Base-by-base conservation (phyloP, 2,888 invertebrate genomes). In the Epinotia ramella region DNA sequence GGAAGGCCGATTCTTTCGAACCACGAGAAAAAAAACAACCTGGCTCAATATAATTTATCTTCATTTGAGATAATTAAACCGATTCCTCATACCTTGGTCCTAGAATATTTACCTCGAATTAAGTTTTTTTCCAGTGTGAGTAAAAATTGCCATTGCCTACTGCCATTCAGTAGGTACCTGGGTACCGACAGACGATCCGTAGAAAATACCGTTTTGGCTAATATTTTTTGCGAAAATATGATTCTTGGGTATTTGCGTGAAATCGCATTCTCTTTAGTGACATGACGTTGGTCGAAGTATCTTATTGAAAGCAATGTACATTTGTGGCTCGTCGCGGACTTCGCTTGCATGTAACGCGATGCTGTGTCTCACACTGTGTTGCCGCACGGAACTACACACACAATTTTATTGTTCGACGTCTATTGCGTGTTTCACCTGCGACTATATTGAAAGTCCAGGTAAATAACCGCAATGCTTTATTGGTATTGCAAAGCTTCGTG, bases 301-400 rank as follows among this genome's bases (percentile, higher is more conserved):
- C 76, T 78, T 82, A 79, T 81, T 63, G 72, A 63, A 77, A 18
- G 73, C 79, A 75, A 79, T 80, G 7, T 46, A 46, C 46, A 46
- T 46, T 12, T 53, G 53, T 53, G 13, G 16, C 16, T 53, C 77
- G 77, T 80, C 78, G 79, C 80, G 78, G 78, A 80, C 78, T 63
- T 78, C 77, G 79, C 79, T 78, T 78, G 77, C 80, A 73, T 79
- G 86, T 83, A 86, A 84, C 67, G 74, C 69, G 76, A 86, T 78
- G 73, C 70, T 59, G 13, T 81, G 76, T 75, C 79, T 65, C n/a
- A 74, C 73, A 78, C 77, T 78, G 75, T 67, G 67, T 78, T 73
- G 24, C n/a, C 28, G 60, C 53, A n/a, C 49, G 24, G 13, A 40
- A 65, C 20, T 33, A 12, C 59, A 53, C n/a, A 73, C 44, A 46